These are phyloP conservation scores for Cyprinodon brontotheroides DNA, from an alignment of 2,113 vertebrate species.

Conservation along the genomic window DNA sequence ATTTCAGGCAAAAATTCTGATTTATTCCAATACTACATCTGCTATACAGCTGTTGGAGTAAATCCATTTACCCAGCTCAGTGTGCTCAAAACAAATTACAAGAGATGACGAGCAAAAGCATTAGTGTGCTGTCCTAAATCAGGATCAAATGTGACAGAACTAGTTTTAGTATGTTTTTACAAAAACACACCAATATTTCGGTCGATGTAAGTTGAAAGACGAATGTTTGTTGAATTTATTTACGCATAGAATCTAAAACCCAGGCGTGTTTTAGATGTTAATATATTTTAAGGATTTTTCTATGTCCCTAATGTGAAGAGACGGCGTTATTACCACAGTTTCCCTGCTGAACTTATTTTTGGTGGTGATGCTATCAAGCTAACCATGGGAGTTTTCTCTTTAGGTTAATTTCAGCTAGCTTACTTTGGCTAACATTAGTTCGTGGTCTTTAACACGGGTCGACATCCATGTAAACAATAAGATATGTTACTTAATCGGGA, in stretches of 20 bases:
- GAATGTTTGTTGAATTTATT: neutral
- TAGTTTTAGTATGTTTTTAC: no score
- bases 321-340: neutral
- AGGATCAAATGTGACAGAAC: no score
- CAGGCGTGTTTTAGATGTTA: neutral
- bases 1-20: no score
- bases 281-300: neutral
- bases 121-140: no score
- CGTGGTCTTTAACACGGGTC: no score
- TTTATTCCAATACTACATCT: no score
- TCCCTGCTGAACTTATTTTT: neutral
- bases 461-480: neutral
- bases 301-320: neutral
- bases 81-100: no score
- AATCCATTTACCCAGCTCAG: no score
- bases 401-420: neutral
- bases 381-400: neutral
- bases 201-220: no score
- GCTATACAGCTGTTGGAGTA: no score
- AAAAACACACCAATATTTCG: no score
- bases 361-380: neutral
- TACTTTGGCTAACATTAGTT: slow-evolving; percentile 1
- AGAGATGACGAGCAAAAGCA: no score
- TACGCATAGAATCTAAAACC: neutral
- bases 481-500: neutral